Evolutionary conservation across 2,888 invertebrate species (phyloP), one percentile per base, ranked within the genome.

Genomic region (Eucera pruinosa): DNA sequence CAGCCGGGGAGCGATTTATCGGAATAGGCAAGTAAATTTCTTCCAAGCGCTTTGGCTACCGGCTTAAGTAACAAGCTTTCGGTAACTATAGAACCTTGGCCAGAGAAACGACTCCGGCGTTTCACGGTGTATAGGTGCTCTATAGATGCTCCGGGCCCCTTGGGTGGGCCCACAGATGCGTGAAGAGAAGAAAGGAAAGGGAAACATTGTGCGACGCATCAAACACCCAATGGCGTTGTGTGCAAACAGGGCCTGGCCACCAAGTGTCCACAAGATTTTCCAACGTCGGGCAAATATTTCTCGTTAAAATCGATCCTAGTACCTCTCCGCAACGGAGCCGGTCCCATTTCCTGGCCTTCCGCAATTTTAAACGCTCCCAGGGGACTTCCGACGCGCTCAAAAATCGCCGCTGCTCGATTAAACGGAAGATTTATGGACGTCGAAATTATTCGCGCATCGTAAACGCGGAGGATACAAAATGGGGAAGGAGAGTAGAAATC

Each of bases 141-240:
- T 54, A 43, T 61, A 33, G 68, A 7, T 5, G 64, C 25, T 18
- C n/a, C 18, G 60, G 54, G 61, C 70, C 83, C 83, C 83, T 81
- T 83, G 83, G 83, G 85, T 84, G 83, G 83, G 78, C 83, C 80
- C 65, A 75, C 79, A 78, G 83, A 85, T 85, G 81, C 84, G 82
- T 77, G 65, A 66, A 66, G 77, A 61, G 76, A 77, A 81, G 81
- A 85, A 85, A 66, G 72, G 74, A 47, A 65, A 41, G 65, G 72
- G 69, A 41, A 66, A 72, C 77, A 75, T 78, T 80, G 81, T 82
- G 69, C 67, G 64, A 48, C 70, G 48, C 76, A 82, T 76, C 80
- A 71, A 80, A 50, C 74, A n/a, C 47, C 73, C 70, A 27, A 60
- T 9, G 48, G 18, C 57, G 74, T 72, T 76, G 74, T 74, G 47